phyloP scores from a whole-genome alignment of 2,888 invertebrate species.

The Tetragonula carbonaria region DNA sequence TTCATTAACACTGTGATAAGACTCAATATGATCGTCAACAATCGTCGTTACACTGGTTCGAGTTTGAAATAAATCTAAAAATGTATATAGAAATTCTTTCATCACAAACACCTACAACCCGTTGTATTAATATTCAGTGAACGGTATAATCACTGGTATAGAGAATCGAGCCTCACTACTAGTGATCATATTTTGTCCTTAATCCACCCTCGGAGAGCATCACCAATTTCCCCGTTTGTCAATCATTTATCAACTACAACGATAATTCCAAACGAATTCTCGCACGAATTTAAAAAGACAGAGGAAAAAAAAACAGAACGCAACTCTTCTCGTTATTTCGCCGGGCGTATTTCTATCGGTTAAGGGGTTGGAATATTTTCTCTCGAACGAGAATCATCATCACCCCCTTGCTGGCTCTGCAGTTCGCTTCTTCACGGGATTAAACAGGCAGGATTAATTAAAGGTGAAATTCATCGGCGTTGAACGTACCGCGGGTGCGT shows the following conservation, averaged over 20 bases:
- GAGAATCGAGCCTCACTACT: too few species aligned
- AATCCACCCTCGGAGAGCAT: too few species aligned
- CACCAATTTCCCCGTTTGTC: background rate
- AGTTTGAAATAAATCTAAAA: too few species aligned
- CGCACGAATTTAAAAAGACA: background rate
- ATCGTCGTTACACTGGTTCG: too few species aligned
- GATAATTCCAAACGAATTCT: slow-evolving; percentile 33
- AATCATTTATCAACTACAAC: slow-evolving; percentile 22
- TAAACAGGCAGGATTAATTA: slow-evolving; percentile 48
- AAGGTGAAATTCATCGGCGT: slow-evolving; percentile 39
- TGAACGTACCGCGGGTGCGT: slow-evolving; percentile 19
- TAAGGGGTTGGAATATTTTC: slow-evolving; percentile 10
- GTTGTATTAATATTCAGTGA: too few species aligned
- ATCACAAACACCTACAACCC: too few species aligned
- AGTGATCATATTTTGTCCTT: too few species aligned
- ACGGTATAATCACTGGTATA: too few species aligned
- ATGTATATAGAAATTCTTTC: too few species aligned
- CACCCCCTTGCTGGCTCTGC: background rate
- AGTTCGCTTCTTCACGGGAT: slow-evolving; percentile 9
- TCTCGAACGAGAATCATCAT: background rate
- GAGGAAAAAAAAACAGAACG: slow-evolving; percentile 10
- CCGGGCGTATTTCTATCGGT: slow-evolving; percentile 39
- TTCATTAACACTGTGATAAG: too few species aligned
- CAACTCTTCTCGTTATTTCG: slow-evolving; percentile 55
- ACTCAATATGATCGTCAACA: too few species aligned